phyloP scores from a whole-genome alignment of 2,797 vertebrate genomes.

The Microcaecilia unicolor region DNA sequence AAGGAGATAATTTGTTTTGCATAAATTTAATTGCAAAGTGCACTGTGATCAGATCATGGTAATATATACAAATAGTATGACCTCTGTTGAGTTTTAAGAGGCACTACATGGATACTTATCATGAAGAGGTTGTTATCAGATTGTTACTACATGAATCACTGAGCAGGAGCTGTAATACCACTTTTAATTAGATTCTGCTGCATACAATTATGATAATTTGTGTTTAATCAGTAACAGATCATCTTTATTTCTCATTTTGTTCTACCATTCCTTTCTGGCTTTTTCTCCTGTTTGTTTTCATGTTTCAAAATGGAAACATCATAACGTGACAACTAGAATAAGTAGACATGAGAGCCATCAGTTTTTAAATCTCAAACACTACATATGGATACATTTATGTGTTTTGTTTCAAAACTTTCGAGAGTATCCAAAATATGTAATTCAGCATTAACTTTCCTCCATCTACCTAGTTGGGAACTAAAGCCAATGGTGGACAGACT shows the following conservation, averaged over 20 bases:
- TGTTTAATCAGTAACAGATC: slow-evolving; percentile 7
- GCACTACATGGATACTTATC: background rate
- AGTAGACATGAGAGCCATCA: background rate
- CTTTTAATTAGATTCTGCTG: slow-evolving; percentile 16
- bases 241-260: background rate
- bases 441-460: too few species aligned
- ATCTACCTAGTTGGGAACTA: too few species aligned
- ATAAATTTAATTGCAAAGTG: slow-evolving; percentile 15
- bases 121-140: slow-evolving; percentile 13
- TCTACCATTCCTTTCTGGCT: background rate
- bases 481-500: too few species aligned
- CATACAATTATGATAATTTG: slow-evolving; percentile 9
- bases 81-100: background rate
- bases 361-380: background rate
- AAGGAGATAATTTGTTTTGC: slow-evolving; percentile 14
- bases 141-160: slow-evolving; percentile 20
- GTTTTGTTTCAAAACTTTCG: too few species aligned
- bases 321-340: background rate
- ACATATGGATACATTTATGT: background rate
- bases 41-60: background rate
- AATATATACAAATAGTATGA: background rate
- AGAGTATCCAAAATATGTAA: too few species aligned
- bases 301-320: background rate
- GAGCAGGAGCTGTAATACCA: slow-evolving; percentile 7
- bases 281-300: background rate